phyloP scores from a whole-genome alignment of 1,140 invertebrate species.

The Paracyclopina nana region DNA sequence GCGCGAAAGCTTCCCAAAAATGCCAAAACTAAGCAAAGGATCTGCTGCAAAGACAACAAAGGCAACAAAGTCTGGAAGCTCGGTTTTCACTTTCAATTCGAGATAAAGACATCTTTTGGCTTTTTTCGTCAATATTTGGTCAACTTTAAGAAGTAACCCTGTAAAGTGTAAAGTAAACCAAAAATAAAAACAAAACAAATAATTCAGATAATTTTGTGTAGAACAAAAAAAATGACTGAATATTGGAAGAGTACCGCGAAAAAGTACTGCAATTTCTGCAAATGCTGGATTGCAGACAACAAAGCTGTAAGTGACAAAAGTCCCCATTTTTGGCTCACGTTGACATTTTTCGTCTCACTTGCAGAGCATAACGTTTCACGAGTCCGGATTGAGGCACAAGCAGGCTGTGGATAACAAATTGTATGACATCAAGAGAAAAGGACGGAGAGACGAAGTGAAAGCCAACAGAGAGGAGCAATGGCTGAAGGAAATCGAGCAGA shows the following conservation, averaged over 20 bases:
- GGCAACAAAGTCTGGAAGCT: no score
- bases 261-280: conserved; percentile 91
- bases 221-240: no score
- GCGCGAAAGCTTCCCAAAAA: no score
- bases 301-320: conserved; percentile 48
- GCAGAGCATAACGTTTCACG: conserved; percentile 79
- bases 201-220: no score
- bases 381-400: conserved; percentile 75
- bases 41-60: no score
- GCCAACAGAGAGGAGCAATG: conserved; percentile 51
- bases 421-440: conserved; percentile 59
- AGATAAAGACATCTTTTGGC: no score
- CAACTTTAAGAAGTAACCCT: no score
- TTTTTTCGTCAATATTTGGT: no score
- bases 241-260: conserved; percentile 89
- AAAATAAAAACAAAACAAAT: no score
- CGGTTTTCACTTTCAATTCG: no score
- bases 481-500: conserved; percentile 65
- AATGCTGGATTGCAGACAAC: conserved; percentile 93
- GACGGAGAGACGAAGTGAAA: conserved; percentile 49
- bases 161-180: no score
- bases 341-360: conserved; percentile 22
- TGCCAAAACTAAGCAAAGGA: no score
- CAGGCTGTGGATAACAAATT: conserved; percentile 72
- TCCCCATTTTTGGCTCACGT: conserved; percentile 8